Conservation (phyloP, 2,888 invertebrate genomes). For the Xylota sylvarum region DNA sequence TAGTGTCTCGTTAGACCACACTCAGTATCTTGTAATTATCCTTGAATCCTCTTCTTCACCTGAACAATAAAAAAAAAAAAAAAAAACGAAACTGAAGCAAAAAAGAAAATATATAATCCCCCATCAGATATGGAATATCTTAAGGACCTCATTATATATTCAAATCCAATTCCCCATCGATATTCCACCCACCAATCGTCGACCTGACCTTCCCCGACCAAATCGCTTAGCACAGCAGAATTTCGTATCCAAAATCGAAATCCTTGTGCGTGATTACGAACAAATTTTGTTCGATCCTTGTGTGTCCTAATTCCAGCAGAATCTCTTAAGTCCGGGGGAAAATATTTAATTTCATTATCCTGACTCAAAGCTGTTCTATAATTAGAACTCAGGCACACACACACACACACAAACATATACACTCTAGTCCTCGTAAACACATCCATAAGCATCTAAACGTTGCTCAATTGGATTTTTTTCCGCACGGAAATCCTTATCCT, state of each 20-base stretch:
- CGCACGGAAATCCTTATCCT: conserved; percentile 56
- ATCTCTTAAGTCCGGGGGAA: conserved; percentile 48
- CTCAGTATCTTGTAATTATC: conserved; percentile 42
- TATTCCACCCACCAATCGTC: conserved; percentile 54
- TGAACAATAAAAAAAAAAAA: background rate
- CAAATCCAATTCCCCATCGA: conserved; percentile 57
- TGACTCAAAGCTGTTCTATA: conserved; percentile 58
- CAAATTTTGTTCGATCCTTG: conserved; percentile 67
- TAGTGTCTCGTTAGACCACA: background rate
- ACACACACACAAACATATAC: background rate
- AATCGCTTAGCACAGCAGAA: conserved; percentile 26
- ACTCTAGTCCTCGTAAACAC: conserved; percentile 2
- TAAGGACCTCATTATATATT: conserved; percentile 68
- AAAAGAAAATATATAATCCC: conserved; percentile 5
- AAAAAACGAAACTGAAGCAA: conserved; percentile 8
- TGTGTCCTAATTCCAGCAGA: conserved; percentile 66
- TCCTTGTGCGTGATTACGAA: conserved; percentile 71
- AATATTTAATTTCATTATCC: conserved; percentile 74
- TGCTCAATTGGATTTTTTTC: conserved; percentile 30
- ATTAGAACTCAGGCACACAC: conserved; percentile 49
- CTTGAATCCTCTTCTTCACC: conserved; percentile 17
- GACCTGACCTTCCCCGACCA: conserved; percentile 48
- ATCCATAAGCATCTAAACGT: conserved; percentile 14
- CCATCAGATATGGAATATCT: conserved; percentile 59
- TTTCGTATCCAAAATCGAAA: conserved; percentile 48